Evolutionary conservation across 2,888 invertebrate species (phyloP), one percentile per base, ranked within the genome.

Genomic region (Xylota sylvarum): DNA sequence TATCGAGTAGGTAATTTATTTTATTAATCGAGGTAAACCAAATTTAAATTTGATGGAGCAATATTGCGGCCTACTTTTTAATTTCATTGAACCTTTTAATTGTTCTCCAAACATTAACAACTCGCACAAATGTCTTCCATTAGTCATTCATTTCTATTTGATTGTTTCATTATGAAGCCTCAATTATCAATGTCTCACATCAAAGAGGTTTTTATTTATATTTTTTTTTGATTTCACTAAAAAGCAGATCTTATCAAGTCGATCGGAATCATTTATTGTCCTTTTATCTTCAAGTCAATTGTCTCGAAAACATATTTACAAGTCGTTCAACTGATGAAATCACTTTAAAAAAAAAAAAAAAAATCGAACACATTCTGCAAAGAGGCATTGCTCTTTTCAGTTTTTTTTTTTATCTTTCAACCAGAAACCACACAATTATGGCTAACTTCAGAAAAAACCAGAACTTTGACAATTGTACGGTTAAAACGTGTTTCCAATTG

Each of bases 401-500:
- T 52, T 43, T 12, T 19, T 58, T 43, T 43, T 12, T 46, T n/a
- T 40, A 30, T 58, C 14, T 46, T 27, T 58, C 27, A 70, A 65
- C 55, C 56, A 69, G 72, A 76, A 81, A 81, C 81, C 67, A 43
- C 65, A 77, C 69, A 82, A 62, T 82, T 67, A 82, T 78, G 77
- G 73, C 50, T 52, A 76, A 46, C 27, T 50, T 55, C 46, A 62
- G 50, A 35, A 23, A 73, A 77, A 77, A 84, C 79, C 67, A 79
- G 80, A 74, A 74, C 73, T 74, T 80, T 79, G 77, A 69, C 78
- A 78, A 37, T 48, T 56, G 37, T 81, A 86, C 85, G 58, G 85
- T 86, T 86, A 78, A 85, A 86, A 86, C 86, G 58, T 78, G 86
- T 86, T 86, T 69, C 30, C 77, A 60, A 48, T 82, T 82, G 70